phyloP scores from a whole-genome alignment of 2,888 invertebrate species.

The Campoplex nolae region DNA sequence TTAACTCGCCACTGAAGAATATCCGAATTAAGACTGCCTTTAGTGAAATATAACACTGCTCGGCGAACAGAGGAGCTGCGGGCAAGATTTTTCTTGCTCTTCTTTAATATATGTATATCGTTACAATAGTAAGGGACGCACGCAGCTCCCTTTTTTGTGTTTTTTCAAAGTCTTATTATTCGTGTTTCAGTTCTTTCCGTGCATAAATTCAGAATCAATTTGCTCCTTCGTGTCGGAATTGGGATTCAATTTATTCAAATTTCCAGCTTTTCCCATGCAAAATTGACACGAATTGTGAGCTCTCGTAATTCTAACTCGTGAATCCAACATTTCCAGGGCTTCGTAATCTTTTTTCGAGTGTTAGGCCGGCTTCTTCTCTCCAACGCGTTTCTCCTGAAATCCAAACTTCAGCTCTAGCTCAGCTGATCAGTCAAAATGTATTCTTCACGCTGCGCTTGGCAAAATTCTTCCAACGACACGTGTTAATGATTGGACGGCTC shows the following conservation, averaged over 20 bases:
- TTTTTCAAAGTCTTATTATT: constrained; percentile 9
- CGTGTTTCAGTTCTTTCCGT: not conserved
- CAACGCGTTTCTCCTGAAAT: not conserved
- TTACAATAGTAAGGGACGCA: not conserved
- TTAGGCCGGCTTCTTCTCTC: not conserved
- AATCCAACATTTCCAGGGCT: not conserved
- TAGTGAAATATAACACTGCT: constrained; percentile 69
- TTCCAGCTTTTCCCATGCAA: not conserved
- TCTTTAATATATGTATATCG: constrained; percentile 1
- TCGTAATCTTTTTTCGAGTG: not conserved
- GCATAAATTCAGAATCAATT: not conserved
- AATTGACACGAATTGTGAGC: not conserved
- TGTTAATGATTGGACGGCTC: constrained; percentile 69
- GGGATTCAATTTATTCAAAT: not conserved
- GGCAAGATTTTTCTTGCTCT: constrained; percentile 43
- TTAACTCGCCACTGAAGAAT: constrained; percentile 29
- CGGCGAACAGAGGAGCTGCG: constrained; percentile 43
- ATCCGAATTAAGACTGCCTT: constrained; percentile 67
- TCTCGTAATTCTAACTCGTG: not conserved
- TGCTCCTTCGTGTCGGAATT: not conserved
- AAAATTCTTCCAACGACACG: constrained; percentile 58
- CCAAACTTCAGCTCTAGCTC: constrained; percentile 30
- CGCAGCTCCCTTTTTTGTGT: not conserved
- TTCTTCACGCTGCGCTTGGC: constrained; percentile 11
- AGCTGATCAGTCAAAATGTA: not conserved